Percentiles rank a stretch among this genome's conserved stretches.
Conservation (phyloP, 1,140 invertebrate species). For the Drosophila tropicalis region DNA sequence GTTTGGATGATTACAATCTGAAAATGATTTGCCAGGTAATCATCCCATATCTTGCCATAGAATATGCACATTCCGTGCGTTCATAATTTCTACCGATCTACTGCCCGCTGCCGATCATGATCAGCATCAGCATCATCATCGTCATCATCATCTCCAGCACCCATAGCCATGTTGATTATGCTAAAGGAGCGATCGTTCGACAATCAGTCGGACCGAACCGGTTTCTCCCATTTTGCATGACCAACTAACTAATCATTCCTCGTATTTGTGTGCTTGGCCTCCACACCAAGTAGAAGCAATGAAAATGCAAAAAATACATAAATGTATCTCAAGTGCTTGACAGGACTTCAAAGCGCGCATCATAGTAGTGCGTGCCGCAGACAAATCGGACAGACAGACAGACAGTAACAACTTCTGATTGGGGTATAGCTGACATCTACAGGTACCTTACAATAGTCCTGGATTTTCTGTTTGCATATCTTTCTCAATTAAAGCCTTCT, state of each 20-base stretch:
- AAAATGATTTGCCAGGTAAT: slow-evolving; percentile 64
- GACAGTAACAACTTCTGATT: slow-evolving; percentile 23
- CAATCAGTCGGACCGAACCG: slow-evolving; percentile 46
- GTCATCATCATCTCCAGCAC: too few species aligned
- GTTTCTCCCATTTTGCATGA: slow-evolving; percentile 75
- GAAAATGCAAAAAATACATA: slow-evolving; percentile 80
- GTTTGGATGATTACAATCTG: slow-evolving; percentile 53
- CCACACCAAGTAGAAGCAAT: slow-evolving; percentile 51
- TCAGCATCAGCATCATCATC: slow-evolving; percentile 19
- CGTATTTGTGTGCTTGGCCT: slow-evolving; percentile 51
- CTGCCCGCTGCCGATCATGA: slow-evolving; percentile 51
- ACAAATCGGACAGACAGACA: slow-evolving; percentile 41
- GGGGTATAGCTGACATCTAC: not conserved
- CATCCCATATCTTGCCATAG: slow-evolving; percentile 19
- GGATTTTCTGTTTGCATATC: too few species aligned
- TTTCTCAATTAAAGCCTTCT: too few species aligned
- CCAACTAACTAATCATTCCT: slow-evolving; percentile 78
- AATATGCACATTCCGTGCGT: slow-evolving; percentile 68
- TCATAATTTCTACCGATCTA: slow-evolving; percentile 60
- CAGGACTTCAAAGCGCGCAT: slow-evolving; percentile 80
- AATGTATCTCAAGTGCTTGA: slow-evolving; percentile 81
- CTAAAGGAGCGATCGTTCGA: slow-evolving; percentile 57
- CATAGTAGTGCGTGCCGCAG: slow-evolving; percentile 75
- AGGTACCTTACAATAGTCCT: not conserved
- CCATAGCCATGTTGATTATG: slow-evolving; percentile 65